Conservation (phyloP, 2,113 vertebrate genomes). For the Cisticola juncidis region DNA sequence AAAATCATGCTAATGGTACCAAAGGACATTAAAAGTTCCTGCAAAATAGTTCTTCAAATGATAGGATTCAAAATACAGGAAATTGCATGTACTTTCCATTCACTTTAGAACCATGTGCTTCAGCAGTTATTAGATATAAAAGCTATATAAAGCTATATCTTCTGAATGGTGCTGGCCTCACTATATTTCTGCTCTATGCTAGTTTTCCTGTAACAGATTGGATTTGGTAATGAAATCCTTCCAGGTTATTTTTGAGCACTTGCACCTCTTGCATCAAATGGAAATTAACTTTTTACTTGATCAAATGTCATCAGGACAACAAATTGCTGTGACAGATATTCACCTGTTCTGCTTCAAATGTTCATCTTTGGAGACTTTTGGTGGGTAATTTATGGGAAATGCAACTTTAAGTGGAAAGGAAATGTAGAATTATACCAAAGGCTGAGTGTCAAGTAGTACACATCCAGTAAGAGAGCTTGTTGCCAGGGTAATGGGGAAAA, state of each 20-base stretch:
- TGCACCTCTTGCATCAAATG: background rate
- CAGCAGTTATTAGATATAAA: background rate
- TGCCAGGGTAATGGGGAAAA: background rate
- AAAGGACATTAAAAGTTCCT: background rate
- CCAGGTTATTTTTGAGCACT: background rate
- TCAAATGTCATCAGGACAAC: background rate
- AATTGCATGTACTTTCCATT: background rate
- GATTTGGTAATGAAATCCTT: background rate
- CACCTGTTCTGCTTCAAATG: background rate
- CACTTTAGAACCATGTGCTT: background rate
- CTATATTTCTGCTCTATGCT: background rate
- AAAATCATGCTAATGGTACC: background rate
- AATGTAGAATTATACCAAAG: background rate
- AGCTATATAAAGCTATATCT: background rate
- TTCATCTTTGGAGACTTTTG: background rate
- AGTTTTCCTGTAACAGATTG: background rate
- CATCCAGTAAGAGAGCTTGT: background rate
- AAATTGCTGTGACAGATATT: background rate
- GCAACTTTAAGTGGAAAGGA: background rate
- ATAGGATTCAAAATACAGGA: background rate
- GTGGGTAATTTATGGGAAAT: background rate
- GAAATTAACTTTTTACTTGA: background rate
- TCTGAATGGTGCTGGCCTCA: background rate
- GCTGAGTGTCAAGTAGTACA: background rate
- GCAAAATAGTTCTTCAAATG: background rate